Evolutionary conservation across 2,888 invertebrate genomes (phyloP).

Genomic region (Apodemia mormo): DNA sequence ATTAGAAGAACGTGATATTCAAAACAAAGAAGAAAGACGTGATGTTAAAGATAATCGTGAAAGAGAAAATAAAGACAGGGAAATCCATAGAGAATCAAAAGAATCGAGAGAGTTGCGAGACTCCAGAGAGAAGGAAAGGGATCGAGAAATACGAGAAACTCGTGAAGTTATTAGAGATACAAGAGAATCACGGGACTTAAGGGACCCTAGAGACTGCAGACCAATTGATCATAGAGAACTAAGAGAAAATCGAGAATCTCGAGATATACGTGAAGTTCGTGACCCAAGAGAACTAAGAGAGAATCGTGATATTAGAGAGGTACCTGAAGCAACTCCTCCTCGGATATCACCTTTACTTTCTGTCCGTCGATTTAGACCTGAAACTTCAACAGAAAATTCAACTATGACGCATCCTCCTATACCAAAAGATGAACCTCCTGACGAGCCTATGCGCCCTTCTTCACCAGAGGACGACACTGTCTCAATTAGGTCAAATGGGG

Average conservation of each 20-base stretch:
- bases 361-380: constrained; percentile 70
- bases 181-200: constrained; percentile 53
- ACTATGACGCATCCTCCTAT: constrained; percentile 72
- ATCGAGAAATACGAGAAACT: constrained; percentile 54
- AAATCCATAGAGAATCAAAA: constrained; percentile 63
- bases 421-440: constrained; percentile 79
- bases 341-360: constrained; percentile 75
- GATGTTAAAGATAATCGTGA: constrained; percentile 62
- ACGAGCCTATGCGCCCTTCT: constrained; percentile 76
- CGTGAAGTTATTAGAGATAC: constrained; percentile 52
- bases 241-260: constrained; percentile 46
- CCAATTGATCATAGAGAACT: constrained; percentile 43
- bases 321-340: constrained; percentile 71
- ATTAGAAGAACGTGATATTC: constrained; percentile 58
- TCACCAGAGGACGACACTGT: constrained; percentile 83
- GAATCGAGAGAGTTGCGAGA: constrained; percentile 55
- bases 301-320: constrained; percentile 60
- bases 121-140: constrained; percentile 54
- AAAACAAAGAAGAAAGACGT: constrained; percentile 66
- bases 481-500: constrained; percentile 78
- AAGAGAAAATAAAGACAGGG: constrained; percentile 66
- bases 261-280: constrained; percentile 48
- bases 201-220: constrained; percentile 52
- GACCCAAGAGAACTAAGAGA: constrained; percentile 63
- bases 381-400: constrained; percentile 61